Conservation (phyloP, 2,888 invertebrate genomes). For the Schizotus pectinicornis region DNA sequence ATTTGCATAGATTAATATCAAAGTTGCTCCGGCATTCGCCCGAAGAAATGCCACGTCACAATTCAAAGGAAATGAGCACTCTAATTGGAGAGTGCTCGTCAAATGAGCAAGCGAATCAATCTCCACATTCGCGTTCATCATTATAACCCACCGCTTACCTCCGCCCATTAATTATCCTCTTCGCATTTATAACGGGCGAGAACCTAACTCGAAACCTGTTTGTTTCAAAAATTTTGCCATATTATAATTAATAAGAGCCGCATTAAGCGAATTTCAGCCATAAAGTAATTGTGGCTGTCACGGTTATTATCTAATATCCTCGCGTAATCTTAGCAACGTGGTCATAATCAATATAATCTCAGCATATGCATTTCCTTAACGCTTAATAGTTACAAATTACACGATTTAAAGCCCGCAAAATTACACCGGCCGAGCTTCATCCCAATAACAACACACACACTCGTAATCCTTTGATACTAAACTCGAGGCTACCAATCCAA, state of each 20-base stretch:
- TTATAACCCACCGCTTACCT: not conserved
- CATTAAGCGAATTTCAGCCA: too few relatives aligned
- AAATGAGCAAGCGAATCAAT: constrained; percentile 18
- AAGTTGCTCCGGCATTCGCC: constrained; percentile 3
- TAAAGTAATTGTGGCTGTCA: too few relatives aligned
- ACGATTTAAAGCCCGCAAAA: constrained; percentile 24
- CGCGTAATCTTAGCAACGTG: too few relatives aligned
- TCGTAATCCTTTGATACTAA: constrained; percentile 12
- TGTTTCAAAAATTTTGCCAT: too few relatives aligned
- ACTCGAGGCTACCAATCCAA: constrained; percentile 1
- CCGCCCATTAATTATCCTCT: too few relatives aligned
- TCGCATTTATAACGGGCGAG: too few relatives aligned
- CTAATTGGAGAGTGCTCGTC: constrained; percentile 15
- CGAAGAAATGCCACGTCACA: constrained; percentile 18
- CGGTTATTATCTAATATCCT: too few relatives aligned
- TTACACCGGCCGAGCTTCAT: constrained; percentile 14
- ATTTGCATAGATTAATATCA: constrained; percentile 21
- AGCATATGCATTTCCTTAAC: constrained; percentile 20
- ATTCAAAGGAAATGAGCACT: constrained; percentile 16
- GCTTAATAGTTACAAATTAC: constrained; percentile 28
- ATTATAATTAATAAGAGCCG: too few relatives aligned
- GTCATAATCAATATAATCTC: constrained; percentile 25
- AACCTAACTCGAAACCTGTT: too few relatives aligned
- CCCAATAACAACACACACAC: constrained; percentile 18
- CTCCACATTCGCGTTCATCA: constrained; percentile 4